Percentiles rank a stretch among this genome's conserved stretches.
Evolutionary conservation across 2,797 vertebrate genomes (phyloP).

Genomic region (Taenioides sp.): DNA sequence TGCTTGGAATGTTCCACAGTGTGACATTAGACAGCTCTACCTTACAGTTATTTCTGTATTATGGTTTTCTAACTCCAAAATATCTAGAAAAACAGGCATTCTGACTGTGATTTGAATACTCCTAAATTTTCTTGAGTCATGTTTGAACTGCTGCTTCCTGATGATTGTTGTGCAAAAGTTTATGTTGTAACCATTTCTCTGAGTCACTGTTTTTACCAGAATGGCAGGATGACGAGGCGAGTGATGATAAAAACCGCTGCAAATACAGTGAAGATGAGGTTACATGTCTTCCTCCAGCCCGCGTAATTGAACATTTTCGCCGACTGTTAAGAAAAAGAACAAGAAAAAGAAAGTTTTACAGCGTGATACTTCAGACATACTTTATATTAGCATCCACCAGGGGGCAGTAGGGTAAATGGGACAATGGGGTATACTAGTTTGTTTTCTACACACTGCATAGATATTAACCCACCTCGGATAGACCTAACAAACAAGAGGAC

Average conservation of each 20-base stretch:
- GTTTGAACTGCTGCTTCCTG: neutral
- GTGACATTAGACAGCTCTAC: no score
- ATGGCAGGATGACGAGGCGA: constrained; percentile 90
- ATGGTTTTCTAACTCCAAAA: no score
- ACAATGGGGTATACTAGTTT: neutral
- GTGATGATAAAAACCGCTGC: constrained; percentile 90
- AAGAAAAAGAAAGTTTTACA: constrained; percentile 7
- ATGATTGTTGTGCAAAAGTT: neutral
- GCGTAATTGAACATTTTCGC: constrained; percentile 99
- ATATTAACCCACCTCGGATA: no score
- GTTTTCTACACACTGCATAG: neutral
- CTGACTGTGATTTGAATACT: no score
- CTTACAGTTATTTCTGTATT: no score
- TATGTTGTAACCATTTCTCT: neutral
- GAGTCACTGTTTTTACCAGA: constrained; percentile 81
- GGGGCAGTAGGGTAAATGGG: constrained; percentile 44
- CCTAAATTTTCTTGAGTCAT: no score
- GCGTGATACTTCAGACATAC: constrained; percentile 1
- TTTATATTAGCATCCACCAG: constrained; percentile 42
- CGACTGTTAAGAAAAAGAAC: constrained; percentile 66
- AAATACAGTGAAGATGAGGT: constrained; percentile 90
- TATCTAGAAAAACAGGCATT: no score
- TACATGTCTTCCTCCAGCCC: constrained; percentile 92
- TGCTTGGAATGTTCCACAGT: no score
- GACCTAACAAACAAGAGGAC: no score